These are phyloP conservation scores for Porphyrio hochstetteri DNA, from an alignment of 2,113 vertebrate genomes.

Conservation along the genomic window DNA sequence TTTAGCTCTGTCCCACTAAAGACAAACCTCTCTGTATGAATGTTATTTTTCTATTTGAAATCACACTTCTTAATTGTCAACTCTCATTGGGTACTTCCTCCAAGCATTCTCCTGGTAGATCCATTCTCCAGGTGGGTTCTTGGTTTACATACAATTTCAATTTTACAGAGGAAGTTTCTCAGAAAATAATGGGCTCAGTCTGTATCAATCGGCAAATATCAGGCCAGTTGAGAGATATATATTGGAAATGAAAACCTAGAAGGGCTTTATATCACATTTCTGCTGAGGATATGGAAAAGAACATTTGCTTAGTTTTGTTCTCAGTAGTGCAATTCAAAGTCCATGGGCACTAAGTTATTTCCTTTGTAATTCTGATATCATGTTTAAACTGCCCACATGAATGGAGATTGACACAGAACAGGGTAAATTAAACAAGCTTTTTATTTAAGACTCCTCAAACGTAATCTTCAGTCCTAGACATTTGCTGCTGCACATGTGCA, in stretches of 20 bases:
- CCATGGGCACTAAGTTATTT: neutral
- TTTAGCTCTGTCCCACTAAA: neutral
- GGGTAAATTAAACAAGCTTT: neutral
- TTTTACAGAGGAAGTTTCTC: neutral
- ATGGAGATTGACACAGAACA: neutral
- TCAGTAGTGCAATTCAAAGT: neutral
- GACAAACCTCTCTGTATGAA: neutral
- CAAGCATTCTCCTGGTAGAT: neutral
- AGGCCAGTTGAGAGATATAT: neutral
- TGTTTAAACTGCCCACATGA: neutral
- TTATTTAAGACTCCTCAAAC: neutral
- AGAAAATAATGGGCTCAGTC: neutral
- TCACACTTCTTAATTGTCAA: neutral
- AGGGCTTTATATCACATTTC: neutral
- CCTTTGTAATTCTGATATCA: neutral
- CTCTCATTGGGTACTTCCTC: neutral
- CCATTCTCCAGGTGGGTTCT: neutral
- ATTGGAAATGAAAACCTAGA: neutral
- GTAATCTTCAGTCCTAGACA: neutral
- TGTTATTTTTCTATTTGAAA: neutral
- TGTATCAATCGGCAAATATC: neutral
- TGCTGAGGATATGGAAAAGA: neutral
- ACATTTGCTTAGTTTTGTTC: neutral
- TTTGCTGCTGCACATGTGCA: rapidly evolving
- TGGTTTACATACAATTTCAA: neutral